Conservation (phyloP, 2,888 invertebrate genomes). For the Polydrusus pterygomalis region DNA sequence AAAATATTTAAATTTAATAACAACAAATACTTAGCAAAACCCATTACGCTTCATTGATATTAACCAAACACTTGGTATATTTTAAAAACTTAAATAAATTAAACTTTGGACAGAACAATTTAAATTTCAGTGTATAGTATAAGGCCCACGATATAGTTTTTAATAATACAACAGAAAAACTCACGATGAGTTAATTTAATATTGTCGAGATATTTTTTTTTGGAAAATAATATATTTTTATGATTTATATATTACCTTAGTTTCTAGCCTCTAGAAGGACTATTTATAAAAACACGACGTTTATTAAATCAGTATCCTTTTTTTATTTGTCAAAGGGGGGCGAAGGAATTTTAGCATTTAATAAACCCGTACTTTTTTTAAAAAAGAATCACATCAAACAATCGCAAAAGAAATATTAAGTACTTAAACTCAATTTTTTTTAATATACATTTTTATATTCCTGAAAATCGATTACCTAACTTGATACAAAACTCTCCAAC, state of each 20-base stretch:
- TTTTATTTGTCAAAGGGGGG: slow-evolving; percentile 18
- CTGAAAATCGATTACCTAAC: too few species aligned
- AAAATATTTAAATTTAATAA: not conserved
- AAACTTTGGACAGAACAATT: slow-evolving; percentile 73
- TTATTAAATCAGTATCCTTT: slow-evolving; percentile 39
- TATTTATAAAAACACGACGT: slow-evolving; percentile 50
- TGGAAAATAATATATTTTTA: slow-evolving; percentile 68
- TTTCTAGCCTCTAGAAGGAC: slow-evolving; percentile 65
- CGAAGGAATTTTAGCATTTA: slow-evolving; percentile 15
- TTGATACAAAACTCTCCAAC: too few species aligned
- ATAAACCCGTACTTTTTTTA: slow-evolving; percentile 38
- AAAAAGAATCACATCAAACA: slow-evolving; percentile 56
- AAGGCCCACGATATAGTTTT: slow-evolving; percentile 74
- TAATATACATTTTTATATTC: not conserved
- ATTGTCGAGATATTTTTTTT: slow-evolving; percentile 70
- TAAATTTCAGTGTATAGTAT: slow-evolving; percentile 72
- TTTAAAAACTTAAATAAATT: slow-evolving; percentile 38
- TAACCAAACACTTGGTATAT: slow-evolving; percentile 39
- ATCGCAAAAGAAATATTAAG: slow-evolving; percentile 39
- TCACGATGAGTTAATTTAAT: slow-evolving; percentile 72
- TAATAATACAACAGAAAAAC: slow-evolving; percentile 72
- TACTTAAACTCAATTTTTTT: slow-evolving; percentile 28
- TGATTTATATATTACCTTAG: slow-evolving; percentile 65
- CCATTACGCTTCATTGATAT: slow-evolving; percentile 7
- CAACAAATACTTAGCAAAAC: not conserved